Evolutionary conservation across 1,140 invertebrate genomes (phyloP), one percentile per base, ranked within the genome.

Genomic region (Heliothis virescens): DNA sequence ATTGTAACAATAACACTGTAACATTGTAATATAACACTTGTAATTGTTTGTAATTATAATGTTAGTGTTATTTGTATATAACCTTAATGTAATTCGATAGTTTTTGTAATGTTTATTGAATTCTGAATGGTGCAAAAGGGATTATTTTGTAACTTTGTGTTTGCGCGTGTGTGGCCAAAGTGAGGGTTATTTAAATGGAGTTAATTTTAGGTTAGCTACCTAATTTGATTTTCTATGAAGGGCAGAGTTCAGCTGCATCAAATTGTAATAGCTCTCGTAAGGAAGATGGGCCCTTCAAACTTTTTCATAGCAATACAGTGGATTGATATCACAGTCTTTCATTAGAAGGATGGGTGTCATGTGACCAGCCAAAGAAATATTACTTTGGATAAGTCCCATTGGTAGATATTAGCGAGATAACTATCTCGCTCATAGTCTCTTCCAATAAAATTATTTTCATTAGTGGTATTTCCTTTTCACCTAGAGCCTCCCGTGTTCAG

Each of bases 51-150:
- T 65, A 52, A 76, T 65, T 15, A 60, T 29, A 65, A n/a, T 59
- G 48, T 53, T 52, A 34, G 48, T 29, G 50, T 71, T 41, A 72
- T 18, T 72, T 15, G 41, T 69, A 73, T n/a, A 16, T 59, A 16
- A 29, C 41, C n/a, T 4, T 29, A 59, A 18, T 79, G 77, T 82
- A 76, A 82, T 63, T 63, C 12, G 77, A 79, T 47, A 71, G 34
- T 26, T 62, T 67, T 67, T 50, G 21, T 74, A 67, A 59, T 74
- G 80, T 74, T 63, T 75, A 75, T 75, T 60, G 55, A 75, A 74
- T 74, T 74, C 60, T 57, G 29, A 57, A 73, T 34, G 53, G 13
- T 18, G 15, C 15, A 13, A 41, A 59, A 59, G 34, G 55, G 10
- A 57, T 60, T 41, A 41, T 74, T 47, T 16, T 60, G 71, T 60